These are phyloP conservation scores for Nymphalis c-album DNA, from an alignment of 2,888 invertebrate genomes.

Conservation along the genomic window DNA sequence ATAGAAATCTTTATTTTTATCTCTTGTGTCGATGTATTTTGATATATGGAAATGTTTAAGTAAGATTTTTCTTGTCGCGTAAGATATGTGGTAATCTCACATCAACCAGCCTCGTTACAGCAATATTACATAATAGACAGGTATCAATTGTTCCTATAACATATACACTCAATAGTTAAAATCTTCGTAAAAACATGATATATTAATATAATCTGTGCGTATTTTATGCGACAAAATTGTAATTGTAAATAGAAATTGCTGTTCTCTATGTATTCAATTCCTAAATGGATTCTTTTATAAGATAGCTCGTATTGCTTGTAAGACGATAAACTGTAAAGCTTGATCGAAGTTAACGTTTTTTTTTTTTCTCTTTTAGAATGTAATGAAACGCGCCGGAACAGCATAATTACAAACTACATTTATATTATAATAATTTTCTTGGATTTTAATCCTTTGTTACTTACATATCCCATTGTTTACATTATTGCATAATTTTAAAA, in stretches of 20 bases:
- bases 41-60: constrained; percentile 41
- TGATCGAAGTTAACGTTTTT: constrained; percentile 16
- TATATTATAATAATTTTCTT: constrained; percentile 11
- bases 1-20: constrained; percentile 47
- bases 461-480: not conserved
- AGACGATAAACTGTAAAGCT: constrained; percentile 43
- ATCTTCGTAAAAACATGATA: not conserved
- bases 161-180: not conserved
- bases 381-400: constrained; percentile 5
- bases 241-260: constrained; percentile 69
- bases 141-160: not conserved
- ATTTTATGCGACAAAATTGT: constrained; percentile 65
- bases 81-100: not conserved
- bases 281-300: constrained; percentile 48
- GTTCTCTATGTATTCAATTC: constrained; percentile 50
- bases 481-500: constrained; percentile 15
- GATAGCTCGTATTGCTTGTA: constrained; percentile 45
- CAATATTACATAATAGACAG: not conserved
- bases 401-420: not conserved
- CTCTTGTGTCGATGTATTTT: constrained; percentile 43
- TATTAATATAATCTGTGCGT: constrained; percentile 34
- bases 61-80: constrained; percentile 41
- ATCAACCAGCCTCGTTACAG: not conserved
- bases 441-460: constrained; percentile 6
- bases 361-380: constrained; percentile 11